Base-by-base conservation (phyloP, 2,797 vertebrate genomes). In the Scleropages formosus region DNA sequence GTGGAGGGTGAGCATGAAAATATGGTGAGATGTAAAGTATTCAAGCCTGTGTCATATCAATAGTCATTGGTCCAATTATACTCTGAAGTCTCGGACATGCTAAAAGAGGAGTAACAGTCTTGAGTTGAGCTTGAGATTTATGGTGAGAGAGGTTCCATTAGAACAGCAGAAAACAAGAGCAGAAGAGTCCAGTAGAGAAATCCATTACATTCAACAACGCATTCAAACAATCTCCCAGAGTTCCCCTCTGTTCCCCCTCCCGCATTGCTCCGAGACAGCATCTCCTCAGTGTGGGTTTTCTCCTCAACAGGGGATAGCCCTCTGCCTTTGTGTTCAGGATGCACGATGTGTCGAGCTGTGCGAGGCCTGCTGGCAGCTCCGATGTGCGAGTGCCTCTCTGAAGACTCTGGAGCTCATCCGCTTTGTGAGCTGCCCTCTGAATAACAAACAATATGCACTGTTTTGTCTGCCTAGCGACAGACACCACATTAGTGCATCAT, bases 221-320 rank as follows among this genome's bases (percentile, higher is more conserved):
- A 53, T 11, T n/a, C n/a, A n/a, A n/a, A 53, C 8, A 53, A 11
- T 49, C n/a, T n/a, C n/a, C n/a, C n/a, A n/a, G n/a, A n/a, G n/a
- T 61, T 11, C n/a, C 47, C 68, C 18, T 68, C 46, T 24, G n/a
- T n/a, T n/a, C n/a, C n/a, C n/a, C n/a, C n/a, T n/a, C n/a, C n/a
- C n/a, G n/a, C n/a, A n/a, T 58, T 53, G 20, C 27, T 72, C 49
- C 49, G n/a, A 64, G 66, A 75, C 79, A 79, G 80, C 80, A 80
- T 85, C 53, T 31, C 66, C 66, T 90, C 89, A 89, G 88, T 85
- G 88, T 87, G 83, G 76, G 89, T 89, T 88, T 39, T 89, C 88
- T 84, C 85, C 84, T 82, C 68, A 58, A 61, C 80, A 74, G 79
- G 75, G 71, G 84, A 88, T 26, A 47, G 56, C 72, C 20, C 63